Conservation (phyloP, 2,113 vertebrate species). For the Phyllopteryx taeniolatus region DNA sequence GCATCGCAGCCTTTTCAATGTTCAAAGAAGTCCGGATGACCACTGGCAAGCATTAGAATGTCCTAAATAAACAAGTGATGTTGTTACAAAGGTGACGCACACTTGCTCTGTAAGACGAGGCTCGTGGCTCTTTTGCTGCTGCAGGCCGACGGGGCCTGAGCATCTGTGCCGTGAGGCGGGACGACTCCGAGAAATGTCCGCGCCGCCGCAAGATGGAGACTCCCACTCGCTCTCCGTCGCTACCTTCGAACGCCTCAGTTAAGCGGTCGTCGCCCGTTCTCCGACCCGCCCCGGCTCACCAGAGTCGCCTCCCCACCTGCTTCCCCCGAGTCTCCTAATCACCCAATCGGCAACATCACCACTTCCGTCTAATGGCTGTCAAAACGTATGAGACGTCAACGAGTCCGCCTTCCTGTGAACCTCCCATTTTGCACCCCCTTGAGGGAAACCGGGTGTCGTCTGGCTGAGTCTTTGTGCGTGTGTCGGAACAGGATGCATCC, state of each 20-base stretch:
- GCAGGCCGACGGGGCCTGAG: slow-evolving; percentile 67
- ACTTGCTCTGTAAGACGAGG: slow-evolving; percentile 55
- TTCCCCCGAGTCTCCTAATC: slow-evolving; percentile 12
- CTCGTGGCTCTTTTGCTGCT: slow-evolving; percentile 57
- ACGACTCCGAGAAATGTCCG: slow-evolving; percentile 66
- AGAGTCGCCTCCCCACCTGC: slow-evolving; percentile 32
- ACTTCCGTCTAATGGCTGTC: slow-evolving; percentile 9
- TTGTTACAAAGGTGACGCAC: neutral
- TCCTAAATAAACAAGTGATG: slow-evolving; percentile 46
- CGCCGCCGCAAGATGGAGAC: slow-evolving; percentile 64
- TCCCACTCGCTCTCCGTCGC: slow-evolving; percentile 80
- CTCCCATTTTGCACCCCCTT: slow-evolving; percentile 36
- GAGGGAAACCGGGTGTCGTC: slow-evolving; percentile 53
- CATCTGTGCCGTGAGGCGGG: slow-evolving; percentile 77
- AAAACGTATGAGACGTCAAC: slow-evolving; percentile 47
- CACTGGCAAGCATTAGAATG: slow-evolving; percentile 47
- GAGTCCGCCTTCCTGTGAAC: slow-evolving; percentile 33
- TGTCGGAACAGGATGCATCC: slow-evolving; percentile 35
- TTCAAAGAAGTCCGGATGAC: slow-evolving; percentile 22
- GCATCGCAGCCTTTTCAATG: no score
- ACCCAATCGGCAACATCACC: slow-evolving; percentile 12
- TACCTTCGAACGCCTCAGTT: slow-evolving; percentile 30
- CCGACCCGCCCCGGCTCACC: slow-evolving; percentile 13
- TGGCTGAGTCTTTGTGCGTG: slow-evolving; percentile 47
- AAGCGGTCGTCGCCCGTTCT: neutral